phyloP scores from a whole-genome alignment of 2,888 invertebrate species.

The Clostera curtula region DNA sequence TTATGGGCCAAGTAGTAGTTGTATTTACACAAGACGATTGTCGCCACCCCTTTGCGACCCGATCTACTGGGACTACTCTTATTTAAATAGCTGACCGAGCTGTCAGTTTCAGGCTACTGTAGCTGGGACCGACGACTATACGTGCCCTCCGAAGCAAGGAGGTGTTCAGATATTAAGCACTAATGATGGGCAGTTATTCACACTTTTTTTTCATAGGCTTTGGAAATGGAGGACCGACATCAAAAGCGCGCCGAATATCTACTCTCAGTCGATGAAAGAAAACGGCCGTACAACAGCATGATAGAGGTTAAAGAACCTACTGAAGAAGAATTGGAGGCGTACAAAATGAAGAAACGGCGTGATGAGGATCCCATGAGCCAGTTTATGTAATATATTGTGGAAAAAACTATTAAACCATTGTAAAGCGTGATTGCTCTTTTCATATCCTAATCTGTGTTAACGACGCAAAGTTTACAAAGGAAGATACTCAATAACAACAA shows the following conservation, averaged over 20 bases:
- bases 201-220: conserved; percentile 53
- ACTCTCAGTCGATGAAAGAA: conserved; percentile 87
- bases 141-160: too few relatives aligned
- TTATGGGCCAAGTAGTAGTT: too few relatives aligned
- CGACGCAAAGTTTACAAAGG: too few relatives aligned
- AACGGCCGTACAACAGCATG: conserved; percentile 95
- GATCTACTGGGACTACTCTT: too few relatives aligned
- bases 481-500: too few relatives aligned
- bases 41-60: too few relatives aligned
- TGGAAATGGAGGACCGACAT: conserved; percentile 77
- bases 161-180: background rate
- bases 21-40: too few relatives aligned
- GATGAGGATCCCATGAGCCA: conserved; percentile 96
- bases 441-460: background rate
- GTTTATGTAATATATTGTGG: conserved; percentile 59
- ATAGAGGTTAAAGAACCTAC: conserved; percentile 88
- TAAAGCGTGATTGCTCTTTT: conserved; percentile 3
- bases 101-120: too few relatives aligned
- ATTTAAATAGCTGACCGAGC: too few relatives aligned
- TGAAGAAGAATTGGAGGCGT: conserved; percentile 95
- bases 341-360: conserved; percentile 87
- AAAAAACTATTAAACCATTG: conserved; percentile 6
- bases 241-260: conserved; percentile 78
- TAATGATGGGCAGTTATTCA: background rate
- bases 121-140: too few relatives aligned